Conservation (phyloP, 2,797 vertebrate genomes). For the Garrulus glandarius region DNA sequence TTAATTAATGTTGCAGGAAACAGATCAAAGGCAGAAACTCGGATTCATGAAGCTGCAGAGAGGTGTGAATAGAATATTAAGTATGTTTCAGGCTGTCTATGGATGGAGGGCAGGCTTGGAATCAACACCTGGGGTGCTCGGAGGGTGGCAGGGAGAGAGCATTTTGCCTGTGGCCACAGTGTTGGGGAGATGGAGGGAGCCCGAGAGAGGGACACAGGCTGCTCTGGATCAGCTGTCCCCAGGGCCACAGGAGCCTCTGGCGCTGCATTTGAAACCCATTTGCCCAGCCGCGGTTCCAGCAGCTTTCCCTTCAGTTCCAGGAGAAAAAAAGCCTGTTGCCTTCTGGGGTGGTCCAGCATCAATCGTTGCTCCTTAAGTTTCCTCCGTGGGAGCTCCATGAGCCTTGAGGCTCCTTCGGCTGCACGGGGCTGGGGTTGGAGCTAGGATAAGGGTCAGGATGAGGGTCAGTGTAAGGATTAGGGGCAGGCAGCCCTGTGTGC, state of each 20-base stretch:
- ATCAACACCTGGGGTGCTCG: neutral
- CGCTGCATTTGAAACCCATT: rapidly evolving
- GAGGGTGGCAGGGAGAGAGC: neutral
- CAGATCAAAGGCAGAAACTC: neutral
- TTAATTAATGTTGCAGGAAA: neutral
- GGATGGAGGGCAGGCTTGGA: neutral
- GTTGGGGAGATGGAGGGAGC: neutral
- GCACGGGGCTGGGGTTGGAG: rapidly evolving
- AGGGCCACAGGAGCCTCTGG: neutral
- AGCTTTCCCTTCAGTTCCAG: neutral
- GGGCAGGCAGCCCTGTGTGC: neutral
- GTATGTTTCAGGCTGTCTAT: rapidly evolving
- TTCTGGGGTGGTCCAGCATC: rapidly evolving
- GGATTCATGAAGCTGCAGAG: neutral
- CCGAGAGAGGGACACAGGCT: rapidly evolving
- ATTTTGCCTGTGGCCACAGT: rapidly evolving
- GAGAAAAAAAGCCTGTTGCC: neutral
- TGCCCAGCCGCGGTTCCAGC: rapidly evolving
- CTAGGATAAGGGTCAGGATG: neutral
- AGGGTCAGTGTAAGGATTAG: too few relatives aligned
- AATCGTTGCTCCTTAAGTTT: rapidly evolving
- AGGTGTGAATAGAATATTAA: neutral
- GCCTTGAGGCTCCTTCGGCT: neutral
- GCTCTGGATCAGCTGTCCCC: neutral
- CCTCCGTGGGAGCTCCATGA: rapidly evolving